Percentiles rank a stretch among this genome's conserved stretches.
These are phyloP conservation scores for Plumapathes pennacea DNA, from an alignment of 92 coral and sea anemone genomes.

Conservation along the genomic window DNA sequence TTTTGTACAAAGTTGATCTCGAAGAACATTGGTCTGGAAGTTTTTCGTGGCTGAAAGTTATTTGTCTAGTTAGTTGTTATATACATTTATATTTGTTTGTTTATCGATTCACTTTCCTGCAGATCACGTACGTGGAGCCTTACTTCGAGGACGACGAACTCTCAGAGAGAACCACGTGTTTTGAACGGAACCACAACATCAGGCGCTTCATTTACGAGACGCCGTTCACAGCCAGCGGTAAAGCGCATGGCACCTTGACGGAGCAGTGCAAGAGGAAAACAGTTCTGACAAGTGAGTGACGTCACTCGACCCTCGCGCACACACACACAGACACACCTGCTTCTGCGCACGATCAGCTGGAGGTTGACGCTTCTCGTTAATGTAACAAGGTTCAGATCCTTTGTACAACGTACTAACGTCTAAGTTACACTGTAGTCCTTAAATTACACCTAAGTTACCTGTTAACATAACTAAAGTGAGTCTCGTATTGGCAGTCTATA, in stretches of 20 bases:
- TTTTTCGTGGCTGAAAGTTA: background rate
- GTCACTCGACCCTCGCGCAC: too few relatives aligned
- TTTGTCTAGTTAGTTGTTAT: background rate
- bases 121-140: conserved; percentile 92
- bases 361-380: too few relatives aligned
- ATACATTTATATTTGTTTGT: background rate
- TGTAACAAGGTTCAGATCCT: too few relatives aligned
- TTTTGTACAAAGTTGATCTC: background rate
- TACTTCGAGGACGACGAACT: conserved; percentile 94
- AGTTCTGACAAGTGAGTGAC: conserved; percentile 82
- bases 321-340: too few relatives aligned
- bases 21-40: background rate
- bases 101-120: background rate
- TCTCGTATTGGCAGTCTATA: too few relatives aligned
- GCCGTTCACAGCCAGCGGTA: conserved; percentile 95
- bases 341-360: too few relatives aligned
- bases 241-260: conserved; percentile 85
- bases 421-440: too few relatives aligned
- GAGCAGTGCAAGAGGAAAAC: conserved; percentile 98
- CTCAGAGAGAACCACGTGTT: conserved; percentile 67
- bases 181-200: conserved; percentile 90
- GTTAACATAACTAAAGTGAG: too few relatives aligned
- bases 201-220: conserved; percentile 95
- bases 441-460: too few relatives aligned
- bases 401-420: too few relatives aligned